Evolutionary conservation across 2,113 vertebrate species (phyloP).

Genomic region (Oreotragus oreotragus): DNA sequence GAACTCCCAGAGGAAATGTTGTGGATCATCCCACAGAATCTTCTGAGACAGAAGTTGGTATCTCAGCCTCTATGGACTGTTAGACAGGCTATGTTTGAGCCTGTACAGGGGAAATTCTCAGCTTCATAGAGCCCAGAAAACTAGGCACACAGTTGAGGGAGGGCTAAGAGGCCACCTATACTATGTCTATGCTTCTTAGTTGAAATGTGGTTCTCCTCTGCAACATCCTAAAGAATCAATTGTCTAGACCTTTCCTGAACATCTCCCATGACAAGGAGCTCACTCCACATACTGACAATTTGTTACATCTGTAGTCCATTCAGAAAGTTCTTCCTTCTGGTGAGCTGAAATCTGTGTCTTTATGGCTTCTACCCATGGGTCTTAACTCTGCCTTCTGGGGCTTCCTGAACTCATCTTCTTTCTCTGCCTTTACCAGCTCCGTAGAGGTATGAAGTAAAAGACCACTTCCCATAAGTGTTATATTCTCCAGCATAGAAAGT

Average conservation of each 20-base stretch:
- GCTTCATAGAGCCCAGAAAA: background rate
- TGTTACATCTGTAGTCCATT: background rate
- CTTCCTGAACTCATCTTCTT: background rate
- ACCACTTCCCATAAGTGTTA: background rate
- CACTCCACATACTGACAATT: background rate
- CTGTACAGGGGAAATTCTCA: background rate
- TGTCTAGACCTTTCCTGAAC: background rate
- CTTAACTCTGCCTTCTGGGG: background rate
- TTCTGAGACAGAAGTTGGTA: background rate
- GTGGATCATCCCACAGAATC: background rate
- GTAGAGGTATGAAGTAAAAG: background rate
- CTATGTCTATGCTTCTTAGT: background rate
- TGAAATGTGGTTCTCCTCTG: background rate
- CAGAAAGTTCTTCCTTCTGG: background rate
- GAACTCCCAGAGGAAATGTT: background rate
- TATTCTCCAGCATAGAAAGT: background rate
- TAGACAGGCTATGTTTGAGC: background rate
- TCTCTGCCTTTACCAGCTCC: background rate
- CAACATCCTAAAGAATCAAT: background rate
- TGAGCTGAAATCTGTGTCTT: background rate
- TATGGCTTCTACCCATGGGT: background rate
- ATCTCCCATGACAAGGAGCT: background rate
- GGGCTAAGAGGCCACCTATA: background rate
- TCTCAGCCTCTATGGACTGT: background rate
- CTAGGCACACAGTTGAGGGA: background rate